Evolutionary conservation across 1,140 invertebrate species (phyloP), one percentile per base, ranked within the genome.

Genomic region (Drosophila kanapiae): DNA sequence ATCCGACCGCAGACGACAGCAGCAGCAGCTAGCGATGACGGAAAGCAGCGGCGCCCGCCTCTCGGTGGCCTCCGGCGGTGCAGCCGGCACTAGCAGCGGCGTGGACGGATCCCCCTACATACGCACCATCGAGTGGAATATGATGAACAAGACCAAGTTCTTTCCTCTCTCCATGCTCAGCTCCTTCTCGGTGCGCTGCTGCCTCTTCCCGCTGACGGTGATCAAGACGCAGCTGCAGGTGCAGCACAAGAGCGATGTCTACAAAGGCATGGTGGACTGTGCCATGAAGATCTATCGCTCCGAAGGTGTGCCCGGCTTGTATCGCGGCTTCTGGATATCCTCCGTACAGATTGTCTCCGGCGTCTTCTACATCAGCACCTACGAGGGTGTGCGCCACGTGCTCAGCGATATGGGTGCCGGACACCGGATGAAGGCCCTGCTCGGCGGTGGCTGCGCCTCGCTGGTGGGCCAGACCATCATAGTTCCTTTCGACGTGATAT

Each of bases 111-210:
- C 95, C 10, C 93, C 94, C 60, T 94, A 96, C 51, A 97, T 98
- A 72, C 95, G 95, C 40, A 98, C 96, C n/a, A 99, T 99, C 77
- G 98, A 99, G 94, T 99, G 98, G 97, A 95, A 99, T 68, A 99
- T 99, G 98, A 98, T 99, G 97, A 97, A 99, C 93, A 99, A 99
- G 87, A 95, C 94, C 92, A 98, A 96, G 95, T 98, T 96, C 94
- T 98, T 96, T 91, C 98, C 98, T 4, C 93, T 99, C 42, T 99
- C 98, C 53, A 97, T 99, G 94, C 93, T 98, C 11, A 95, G 95
- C 59, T 97, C 96, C 4, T 97, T 99, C 92, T 94, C 96, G 80
- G 96, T 99, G 42, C 95, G 99, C 51, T 97, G 97, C 91, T 95
- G 98, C 56, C 94, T 99, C 3, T 99, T 99, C 93, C 99, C 99